Conservation (phyloP, 1,140 invertebrate genomes). For the Micrasema minimum region DNA sequence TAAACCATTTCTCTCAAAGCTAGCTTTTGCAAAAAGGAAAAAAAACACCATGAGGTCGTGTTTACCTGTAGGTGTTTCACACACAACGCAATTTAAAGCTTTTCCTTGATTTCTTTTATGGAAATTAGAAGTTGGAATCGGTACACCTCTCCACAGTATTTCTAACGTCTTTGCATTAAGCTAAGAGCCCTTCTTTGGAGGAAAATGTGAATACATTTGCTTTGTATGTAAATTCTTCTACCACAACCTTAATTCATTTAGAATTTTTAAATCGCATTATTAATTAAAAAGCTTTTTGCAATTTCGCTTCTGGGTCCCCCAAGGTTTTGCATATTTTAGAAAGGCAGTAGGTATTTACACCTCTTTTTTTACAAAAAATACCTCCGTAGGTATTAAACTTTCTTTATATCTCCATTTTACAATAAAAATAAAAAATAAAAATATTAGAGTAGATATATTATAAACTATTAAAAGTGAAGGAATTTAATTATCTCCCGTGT, state of each 20-base stretch:
- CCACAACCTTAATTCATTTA: conserved; percentile 10
- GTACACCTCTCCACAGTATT: conserved; percentile 7
- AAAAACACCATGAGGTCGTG: too few species aligned
- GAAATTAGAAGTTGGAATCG: conserved; percentile 17
- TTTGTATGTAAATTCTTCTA: conserved; percentile 1
- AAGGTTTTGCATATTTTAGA: too few species aligned
- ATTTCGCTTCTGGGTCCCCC: background rate
- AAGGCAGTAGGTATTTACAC: too few species aligned
- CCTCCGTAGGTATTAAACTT: too few species aligned
- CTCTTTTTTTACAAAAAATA: too few species aligned
- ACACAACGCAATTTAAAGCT: conserved; percentile 14
- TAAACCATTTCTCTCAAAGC: too few species aligned
- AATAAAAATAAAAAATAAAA: too few species aligned
- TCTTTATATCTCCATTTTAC: too few species aligned
- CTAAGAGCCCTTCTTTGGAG: conserved; percentile 10
- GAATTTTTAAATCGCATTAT: background rate
- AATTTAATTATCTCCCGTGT: too few species aligned
- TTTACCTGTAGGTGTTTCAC: background rate
- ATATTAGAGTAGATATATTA: too few species aligned
- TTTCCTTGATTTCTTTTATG: conserved; percentile 33
- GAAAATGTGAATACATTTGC: conserved; percentile 19
- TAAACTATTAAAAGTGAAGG: too few species aligned
- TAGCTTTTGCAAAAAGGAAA: too few species aligned
- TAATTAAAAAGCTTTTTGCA: conserved; percentile 7
- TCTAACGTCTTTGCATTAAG: conserved; percentile 26